phyloP scores from a whole-genome alignment of 2,888 invertebrate species.

The Mellilla xanthometata region DNA sequence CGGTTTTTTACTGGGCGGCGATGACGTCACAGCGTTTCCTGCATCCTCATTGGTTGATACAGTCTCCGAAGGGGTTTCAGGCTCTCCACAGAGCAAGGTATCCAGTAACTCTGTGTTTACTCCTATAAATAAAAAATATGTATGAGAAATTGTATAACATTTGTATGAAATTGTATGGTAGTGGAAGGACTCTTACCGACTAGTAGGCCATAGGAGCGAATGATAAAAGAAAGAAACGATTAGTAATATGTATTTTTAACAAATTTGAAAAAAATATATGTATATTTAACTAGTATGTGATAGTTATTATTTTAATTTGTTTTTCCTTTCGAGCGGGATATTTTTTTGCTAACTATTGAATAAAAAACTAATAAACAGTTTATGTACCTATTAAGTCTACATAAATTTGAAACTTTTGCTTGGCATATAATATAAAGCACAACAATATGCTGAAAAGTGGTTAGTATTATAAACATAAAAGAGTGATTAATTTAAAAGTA shows the following conservation, averaged over 20 bases:
- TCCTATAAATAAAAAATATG: conserved; percentile 78
- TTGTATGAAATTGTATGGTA: conserved; percentile 3
- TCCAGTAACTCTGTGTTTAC: conserved; percentile 92
- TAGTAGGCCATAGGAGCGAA: conserved; percentile 57
- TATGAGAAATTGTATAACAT: conserved; percentile 28
- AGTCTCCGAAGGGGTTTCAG: conserved; percentile 38
- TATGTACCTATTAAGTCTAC: too few species aligned
- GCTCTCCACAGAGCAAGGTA: conserved; percentile 87
- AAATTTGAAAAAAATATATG: too few species aligned
- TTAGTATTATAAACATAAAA: too few species aligned
- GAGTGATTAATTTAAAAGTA: too few species aligned
- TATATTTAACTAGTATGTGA: too few species aligned
- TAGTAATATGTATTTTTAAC: conserved; percentile 20
- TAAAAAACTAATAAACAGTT: too few species aligned
- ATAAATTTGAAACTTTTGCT: too few species aligned
- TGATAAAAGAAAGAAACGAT: conserved; percentile 41
- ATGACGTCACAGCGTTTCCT: conserved; percentile 35
- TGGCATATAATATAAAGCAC: too few species aligned
- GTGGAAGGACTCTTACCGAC: conserved; percentile 56
- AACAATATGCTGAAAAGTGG: too few species aligned
- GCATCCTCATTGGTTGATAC: conserved; percentile 31
- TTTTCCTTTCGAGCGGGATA: too few species aligned
- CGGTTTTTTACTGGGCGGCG: conserved; percentile 43
- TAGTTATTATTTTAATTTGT: too few species aligned
- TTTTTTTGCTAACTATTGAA: too few species aligned